Percentiles rank a stretch among this genome's conserved stretches.
These are phyloP conservation scores for Alviniconcha marisindica DNA, from an alignment of 1,140 invertebrate genomes.

Conservation along the genomic window DNA sequence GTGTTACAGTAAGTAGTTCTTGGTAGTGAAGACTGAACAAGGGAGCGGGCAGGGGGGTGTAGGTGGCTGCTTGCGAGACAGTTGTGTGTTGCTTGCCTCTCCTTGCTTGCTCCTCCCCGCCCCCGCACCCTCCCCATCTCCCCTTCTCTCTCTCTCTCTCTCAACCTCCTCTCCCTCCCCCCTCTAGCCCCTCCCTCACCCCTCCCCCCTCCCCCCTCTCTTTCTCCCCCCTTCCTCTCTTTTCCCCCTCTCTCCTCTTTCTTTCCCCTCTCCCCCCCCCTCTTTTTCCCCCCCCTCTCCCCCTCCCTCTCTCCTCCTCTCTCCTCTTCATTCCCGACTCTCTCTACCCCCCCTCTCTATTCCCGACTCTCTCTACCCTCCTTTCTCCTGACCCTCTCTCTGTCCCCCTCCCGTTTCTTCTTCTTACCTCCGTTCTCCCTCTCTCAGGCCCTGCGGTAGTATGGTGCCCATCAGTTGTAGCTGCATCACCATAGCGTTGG, in stretches of 20 bases:
- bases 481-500: no score
- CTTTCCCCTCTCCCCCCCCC: neutral
- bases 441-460: no score
- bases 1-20: no score
- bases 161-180: neutral
- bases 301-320: neutral
- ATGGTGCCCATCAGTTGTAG: no score
- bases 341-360: neutral
- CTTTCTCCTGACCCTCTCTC: neutral
- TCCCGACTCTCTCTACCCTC: neutral
- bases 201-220: constrained; percentile 1
- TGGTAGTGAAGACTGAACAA: no score
- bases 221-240: neutral
- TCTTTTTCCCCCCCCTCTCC: neutral
- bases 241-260: neutral
- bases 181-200: neutral
- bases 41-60: no score
- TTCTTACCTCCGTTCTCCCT: no score
- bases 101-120: no score
- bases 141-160: constrained; percentile 20
- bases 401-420: neutral
- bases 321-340: neutral
- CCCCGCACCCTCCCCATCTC: neutral
- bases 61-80: no score
- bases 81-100: no score